These are phyloP conservation scores for Zaprionus capensis DNA, from an alignment of 1,140 invertebrate species.

Conservation along the genomic window DNA sequence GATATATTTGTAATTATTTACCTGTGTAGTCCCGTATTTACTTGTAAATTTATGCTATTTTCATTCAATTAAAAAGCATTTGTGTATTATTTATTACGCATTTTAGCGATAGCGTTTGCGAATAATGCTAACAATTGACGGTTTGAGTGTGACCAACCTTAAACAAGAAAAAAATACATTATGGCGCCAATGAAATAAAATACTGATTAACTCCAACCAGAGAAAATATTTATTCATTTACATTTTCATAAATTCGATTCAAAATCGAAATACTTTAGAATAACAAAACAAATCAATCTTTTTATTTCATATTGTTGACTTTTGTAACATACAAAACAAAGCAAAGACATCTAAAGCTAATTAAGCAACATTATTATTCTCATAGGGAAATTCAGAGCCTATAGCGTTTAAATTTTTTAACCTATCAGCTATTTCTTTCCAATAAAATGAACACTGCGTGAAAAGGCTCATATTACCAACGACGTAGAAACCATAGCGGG, in stretches of 20 bases:
- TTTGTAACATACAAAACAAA: not conserved
- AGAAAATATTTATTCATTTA: not conserved
- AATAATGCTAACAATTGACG: not conserved
- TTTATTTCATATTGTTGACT: not conserved
- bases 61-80: too few species aligned
- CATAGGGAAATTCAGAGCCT: slow-evolving; percentile 29
- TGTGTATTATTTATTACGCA: not conserved
- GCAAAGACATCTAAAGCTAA: too few species aligned
- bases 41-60: not conserved
- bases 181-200: not conserved
- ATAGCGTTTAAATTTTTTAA: slow-evolving; percentile 21
- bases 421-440: slow-evolving; percentile 6
- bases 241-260: not conserved
- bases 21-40: not conserved
- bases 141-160: slow-evolving; percentile 14
- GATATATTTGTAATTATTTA: not conserved
- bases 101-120: not conserved
- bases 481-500: slow-evolving; percentile 88
- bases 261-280: not conserved
- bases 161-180: not conserved
- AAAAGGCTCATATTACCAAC: slow-evolving; percentile 88
- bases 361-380: not conserved
- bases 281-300: slow-evolving; percentile 5
- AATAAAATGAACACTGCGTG: slow-evolving; percentile 4
- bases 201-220: not conserved